Evolutionary conservation across 2,888 invertebrate genomes (phyloP).

Genomic region (Lapara coniferarum): DNA sequence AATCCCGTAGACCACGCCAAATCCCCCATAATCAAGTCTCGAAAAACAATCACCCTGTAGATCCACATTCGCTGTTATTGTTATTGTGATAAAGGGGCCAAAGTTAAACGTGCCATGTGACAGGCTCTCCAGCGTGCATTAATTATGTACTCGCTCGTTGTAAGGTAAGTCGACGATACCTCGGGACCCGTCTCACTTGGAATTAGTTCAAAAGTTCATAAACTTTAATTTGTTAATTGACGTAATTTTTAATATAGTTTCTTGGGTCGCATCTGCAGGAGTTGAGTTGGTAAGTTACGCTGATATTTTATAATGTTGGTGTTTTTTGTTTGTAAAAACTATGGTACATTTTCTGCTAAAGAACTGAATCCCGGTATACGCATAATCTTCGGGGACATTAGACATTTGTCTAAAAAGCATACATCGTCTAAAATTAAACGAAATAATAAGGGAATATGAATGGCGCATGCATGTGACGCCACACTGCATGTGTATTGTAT

Average conservation of each 20-base stretch:
- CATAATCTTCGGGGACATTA: too few species aligned
- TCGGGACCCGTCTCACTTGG: constrained; percentile 35
- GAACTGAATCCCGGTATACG: too few species aligned
- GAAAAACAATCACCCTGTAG: constrained; percentile 50
- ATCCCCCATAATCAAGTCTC: neutral
- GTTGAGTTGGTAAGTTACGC: neutral
- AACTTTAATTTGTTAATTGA: constrained; percentile 22
- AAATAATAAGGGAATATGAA: too few species aligned
- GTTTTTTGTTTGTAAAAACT: neutral
- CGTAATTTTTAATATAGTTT: constrained; percentile 17
- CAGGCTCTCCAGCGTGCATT: constrained; percentile 61
- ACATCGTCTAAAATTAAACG: too few species aligned
- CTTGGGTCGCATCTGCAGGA: constrained; percentile 10
- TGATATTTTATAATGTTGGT: too few species aligned
- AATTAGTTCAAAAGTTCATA: constrained; percentile 24
- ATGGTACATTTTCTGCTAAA: too few species aligned
- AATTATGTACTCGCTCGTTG: constrained; percentile 65
- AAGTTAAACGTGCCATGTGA: constrained; percentile 62
- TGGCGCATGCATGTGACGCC: too few species aligned
- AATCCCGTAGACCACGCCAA: neutral
- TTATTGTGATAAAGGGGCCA: constrained; percentile 68
- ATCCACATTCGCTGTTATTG: constrained; percentile 51
- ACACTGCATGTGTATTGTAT: too few species aligned
- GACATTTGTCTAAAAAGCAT: too few species aligned
- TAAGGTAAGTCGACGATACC: constrained; percentile 44